phyloP scores from a whole-genome alignment of 2,888 invertebrate genomes.

The Archaeoteleia sp. region DNA sequence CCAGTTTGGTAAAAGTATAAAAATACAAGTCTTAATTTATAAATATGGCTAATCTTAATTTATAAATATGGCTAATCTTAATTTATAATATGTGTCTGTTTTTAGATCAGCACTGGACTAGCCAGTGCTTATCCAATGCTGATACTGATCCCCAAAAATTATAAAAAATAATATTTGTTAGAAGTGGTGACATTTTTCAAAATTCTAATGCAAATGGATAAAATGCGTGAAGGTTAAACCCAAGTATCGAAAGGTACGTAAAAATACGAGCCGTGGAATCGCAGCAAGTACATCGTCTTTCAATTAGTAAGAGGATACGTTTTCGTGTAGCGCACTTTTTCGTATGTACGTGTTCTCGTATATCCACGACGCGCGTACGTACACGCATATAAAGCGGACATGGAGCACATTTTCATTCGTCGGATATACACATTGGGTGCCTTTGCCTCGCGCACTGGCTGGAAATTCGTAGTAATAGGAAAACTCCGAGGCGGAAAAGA shows the following conservation, averaged over 20 bases:
- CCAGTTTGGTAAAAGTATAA: no score
- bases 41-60: no score
- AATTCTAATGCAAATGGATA: no score
- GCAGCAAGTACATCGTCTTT: constrained; percentile 46
- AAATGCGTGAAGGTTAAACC: no score
- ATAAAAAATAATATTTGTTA: no score
- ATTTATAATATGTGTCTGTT: no score
- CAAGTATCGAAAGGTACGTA: constrained; percentile 2
- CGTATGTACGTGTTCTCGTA: constrained; percentile 32
- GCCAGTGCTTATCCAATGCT: no score
- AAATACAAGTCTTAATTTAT: no score
- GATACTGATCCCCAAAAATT: no score
- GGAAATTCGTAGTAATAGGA: constrained; percentile 73
- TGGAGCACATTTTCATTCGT: constrained; percentile 52
- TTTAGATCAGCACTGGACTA: no score
- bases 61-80: no score
- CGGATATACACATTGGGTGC: constrained; percentile 53
- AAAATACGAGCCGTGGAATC: constrained; percentile 32
- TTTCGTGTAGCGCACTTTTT: constrained; percentile 32
- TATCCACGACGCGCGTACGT: constrained; percentile 33
- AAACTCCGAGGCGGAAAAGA: constrained; percentile 72
- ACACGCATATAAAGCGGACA: constrained; percentile 21
- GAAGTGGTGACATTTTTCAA: no score
- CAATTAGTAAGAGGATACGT: constrained; percentile 28
- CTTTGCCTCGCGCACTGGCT: constrained; percentile 59